Conservation (phyloP, 2,888 invertebrate species). For the Panorpa germanica region DNA sequence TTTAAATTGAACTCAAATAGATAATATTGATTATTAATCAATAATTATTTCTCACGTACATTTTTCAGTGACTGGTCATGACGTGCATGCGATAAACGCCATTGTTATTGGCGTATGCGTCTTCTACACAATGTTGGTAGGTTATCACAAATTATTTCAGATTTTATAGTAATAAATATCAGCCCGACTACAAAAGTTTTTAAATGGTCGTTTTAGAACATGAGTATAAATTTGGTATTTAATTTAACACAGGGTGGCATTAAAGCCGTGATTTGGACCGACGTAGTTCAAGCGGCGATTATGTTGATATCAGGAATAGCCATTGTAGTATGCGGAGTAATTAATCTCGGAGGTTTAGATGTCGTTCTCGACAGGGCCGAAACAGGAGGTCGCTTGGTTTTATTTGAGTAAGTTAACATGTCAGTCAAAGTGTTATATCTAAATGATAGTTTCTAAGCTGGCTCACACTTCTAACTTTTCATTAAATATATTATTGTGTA, state of each 20-base stretch:
- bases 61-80: constrained; percentile 32
- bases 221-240: too few relatives aligned
- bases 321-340: constrained; percentile 22
- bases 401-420: constrained; percentile 23
- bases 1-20: too few relatives aligned
- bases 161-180: background rate
- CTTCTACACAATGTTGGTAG: constrained; percentile 36
- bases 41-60: too few relatives aligned
- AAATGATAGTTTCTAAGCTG: too few relatives aligned
- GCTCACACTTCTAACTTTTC: too few relatives aligned
- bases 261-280: constrained; percentile 32
- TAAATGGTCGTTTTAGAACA: too few relatives aligned
- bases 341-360: constrained; percentile 22
- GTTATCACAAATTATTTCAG: constrained; percentile 14
- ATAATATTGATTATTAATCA: too few relatives aligned
- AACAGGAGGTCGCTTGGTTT: constrained; percentile 21
- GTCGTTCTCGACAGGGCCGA: constrained; percentile 20
- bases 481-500: too few relatives aligned
- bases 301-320: constrained; percentile 23
- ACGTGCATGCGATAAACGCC: constrained; percentile 31
- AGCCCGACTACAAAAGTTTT: background rate
- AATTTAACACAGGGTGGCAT: constrained; percentile 29
- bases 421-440: too few relatives aligned
- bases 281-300: constrained; percentile 25
- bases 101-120: constrained; percentile 32